Base-by-base conservation (phyloP, 2,113 vertebrate genomes). In the Oreochromis aureus region DNA sequence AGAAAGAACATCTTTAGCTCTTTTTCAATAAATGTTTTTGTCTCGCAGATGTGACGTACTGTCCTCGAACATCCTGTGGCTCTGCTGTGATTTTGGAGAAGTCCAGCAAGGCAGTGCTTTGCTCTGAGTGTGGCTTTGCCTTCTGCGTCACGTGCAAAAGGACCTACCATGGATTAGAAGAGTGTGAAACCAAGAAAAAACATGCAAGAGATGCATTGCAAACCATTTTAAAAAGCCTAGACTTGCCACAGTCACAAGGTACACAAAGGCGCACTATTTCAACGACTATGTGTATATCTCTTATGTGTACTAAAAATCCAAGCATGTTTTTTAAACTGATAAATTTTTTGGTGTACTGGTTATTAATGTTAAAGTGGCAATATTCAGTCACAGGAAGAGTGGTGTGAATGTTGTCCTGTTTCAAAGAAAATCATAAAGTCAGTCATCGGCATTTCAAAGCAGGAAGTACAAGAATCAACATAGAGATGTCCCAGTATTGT, bases 111-210 rank as follows among this genome's bases (percentile, higher is more conserved):
- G 97, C 96, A 92, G 98, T 93, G 15, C 92, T 98, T 48, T 99
- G 98, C 81, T 92, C 97, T 53, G 92, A 94, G 51, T 99, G 98
- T 87, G 81, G 94, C 91, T 98, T 98, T 3, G 98, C 98, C 19
- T 99, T 99, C 86, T 98, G 98, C 56, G 97, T 94, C 1, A 30
- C 94, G 78, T 98, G 98, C 86, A 97, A 78, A 41, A 96, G 96
- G 95, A 97, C 96, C 1, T 98, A 98, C 89, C 98, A 98, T 0
- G 97, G 98, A 3, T 80, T 95, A n/a, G 96, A 94, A 2, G 88
- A 92, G 0, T 99, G 98, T 86, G 95, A 94, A 66, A 32, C 8
- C 27, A 71, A 61, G 36, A 19, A 6, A 66, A 66, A 66, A 39
- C 61, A 66, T 13, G 61, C 61, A 69, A 69, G 61, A 13, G 34